Evolutionary conservation across 2,888 invertebrate species (phyloP), one percentile per base, ranked within the genome.

Genomic region (Plebejus anna): DNA sequence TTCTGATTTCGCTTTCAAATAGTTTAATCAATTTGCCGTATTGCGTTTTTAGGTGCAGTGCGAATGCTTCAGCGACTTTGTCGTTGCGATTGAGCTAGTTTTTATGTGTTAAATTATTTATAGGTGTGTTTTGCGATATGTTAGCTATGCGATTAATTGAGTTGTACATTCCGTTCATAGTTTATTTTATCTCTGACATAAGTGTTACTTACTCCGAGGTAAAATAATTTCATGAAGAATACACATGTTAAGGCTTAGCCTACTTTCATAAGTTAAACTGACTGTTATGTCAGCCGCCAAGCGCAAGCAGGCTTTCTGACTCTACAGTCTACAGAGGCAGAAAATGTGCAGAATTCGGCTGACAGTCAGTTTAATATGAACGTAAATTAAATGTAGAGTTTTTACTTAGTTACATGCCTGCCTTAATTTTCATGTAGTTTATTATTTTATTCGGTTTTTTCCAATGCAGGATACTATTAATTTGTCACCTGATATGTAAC

Each of bases 51-150:
- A 66, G n/a, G 57, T 66, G 76, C 66, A 22, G 42, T 66, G 42
- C 71, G 22, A 78, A 61, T 66, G 57, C 70, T 76, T 57, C 78
- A 70, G 78, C 77, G 79, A 79, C 76, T 73, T 78, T 77, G 51
- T 22, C 22, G 66, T 70, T 66, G 55, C 6, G 36, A 70, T 70
- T 72, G 42, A 22, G 28, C 28, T 2, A 72, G 4, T 72, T 38
- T 47, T 72, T 42, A 47, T 72, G 22, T 42, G 4, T 28, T 66
- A 13, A 4, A 66, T 66, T 66, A 32, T 66, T 66, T 66, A 66
- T 36, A 66, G 36, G 66, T 36, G 9, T 28, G 28, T 61, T 47
- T n/a, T 22, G 59, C 7, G 16, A 7, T 22, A 61, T 55, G 32
- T 36, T 13, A 36, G 32, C 66, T 66, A 66, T 66, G 66, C 32